These are phyloP conservation scores for Campoplex nolae DNA, from an alignment of 2,888 invertebrate species.

Conservation along the genomic window DNA sequence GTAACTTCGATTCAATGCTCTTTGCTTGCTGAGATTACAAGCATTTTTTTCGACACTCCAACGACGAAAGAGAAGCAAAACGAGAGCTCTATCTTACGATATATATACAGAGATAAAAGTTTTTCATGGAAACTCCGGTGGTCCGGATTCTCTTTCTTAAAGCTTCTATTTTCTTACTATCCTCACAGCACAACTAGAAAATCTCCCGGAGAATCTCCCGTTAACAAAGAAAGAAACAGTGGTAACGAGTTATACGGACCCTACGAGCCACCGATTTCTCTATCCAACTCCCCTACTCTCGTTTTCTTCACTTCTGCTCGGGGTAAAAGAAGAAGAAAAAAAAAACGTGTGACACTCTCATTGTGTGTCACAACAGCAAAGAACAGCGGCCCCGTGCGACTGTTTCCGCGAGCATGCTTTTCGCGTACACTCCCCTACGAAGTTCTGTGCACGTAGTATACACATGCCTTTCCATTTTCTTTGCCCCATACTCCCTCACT, in stretches of 20 bases:
- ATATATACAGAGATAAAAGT: conserved; percentile 55
- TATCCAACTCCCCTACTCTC: conserved; percentile 30
- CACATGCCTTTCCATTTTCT: conserved; percentile 54
- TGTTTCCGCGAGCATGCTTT: conserved; percentile 54
- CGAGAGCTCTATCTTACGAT: conserved; percentile 35
- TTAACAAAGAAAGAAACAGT: conserved; percentile 40
- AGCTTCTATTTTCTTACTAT: conserved; percentile 43
- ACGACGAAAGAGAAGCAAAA: not conserved
- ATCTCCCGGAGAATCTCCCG: conserved; percentile 32
- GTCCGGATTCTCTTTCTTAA: conserved; percentile 47
- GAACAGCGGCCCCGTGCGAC: conserved; percentile 48
- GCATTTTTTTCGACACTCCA: conserved; percentile 15
- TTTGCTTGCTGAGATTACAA: conserved; percentile 11
- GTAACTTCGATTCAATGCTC: conserved; percentile 41
- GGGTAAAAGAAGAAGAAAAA: conserved; percentile 28
- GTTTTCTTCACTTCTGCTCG: conserved; percentile 15
- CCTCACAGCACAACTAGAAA: conserved; percentile 30
- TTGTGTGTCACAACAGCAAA: conserved; percentile 71
- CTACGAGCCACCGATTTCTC: conserved; percentile 53
- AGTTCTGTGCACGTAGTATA: not conserved
- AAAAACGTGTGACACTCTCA: conserved; percentile 77
- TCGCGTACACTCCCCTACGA: not conserved
- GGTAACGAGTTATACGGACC: conserved; percentile 61
- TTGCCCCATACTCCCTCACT: not conserved
- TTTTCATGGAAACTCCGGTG: conserved; percentile 49